Evolutionary conservation across 1,140 invertebrate genomes (phyloP).

Genomic region (Physella acuta): DNA sequence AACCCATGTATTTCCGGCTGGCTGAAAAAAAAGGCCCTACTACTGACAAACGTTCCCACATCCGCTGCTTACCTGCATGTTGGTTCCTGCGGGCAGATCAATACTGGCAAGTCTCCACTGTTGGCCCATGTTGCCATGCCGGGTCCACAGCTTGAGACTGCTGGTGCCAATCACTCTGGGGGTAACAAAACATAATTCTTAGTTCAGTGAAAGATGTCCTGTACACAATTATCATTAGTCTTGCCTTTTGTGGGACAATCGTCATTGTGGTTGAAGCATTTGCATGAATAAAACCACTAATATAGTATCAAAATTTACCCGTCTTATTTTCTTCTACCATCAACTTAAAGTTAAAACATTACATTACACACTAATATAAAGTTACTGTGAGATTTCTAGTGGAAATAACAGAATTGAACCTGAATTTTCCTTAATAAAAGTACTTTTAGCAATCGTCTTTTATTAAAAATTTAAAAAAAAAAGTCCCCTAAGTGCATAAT

Average conservation of each 20-base stretch:
- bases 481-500: background rate
- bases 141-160: conserved; percentile 37
- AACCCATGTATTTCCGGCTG: background rate
- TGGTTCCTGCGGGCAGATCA: conserved; percentile 27
- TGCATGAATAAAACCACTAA: too few relatives aligned
- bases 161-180: conserved; percentile 31
- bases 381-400: too few relatives aligned
- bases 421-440: too few relatives aligned
- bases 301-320: too few relatives aligned
- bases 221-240: too few relatives aligned
- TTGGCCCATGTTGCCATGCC: conserved; percentile 35
- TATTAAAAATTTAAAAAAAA: background rate
- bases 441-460: too few relatives aligned
- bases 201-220: background rate
- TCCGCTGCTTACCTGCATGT: conserved; percentile 6
- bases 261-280: too few relatives aligned
- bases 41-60: background rate
- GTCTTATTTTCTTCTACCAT: too few relatives aligned
- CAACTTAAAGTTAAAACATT: too few relatives aligned
- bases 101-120: conserved; percentile 41
- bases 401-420: too few relatives aligned
- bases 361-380: too few relatives aligned
- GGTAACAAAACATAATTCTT: background rate
- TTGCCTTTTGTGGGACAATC: too few relatives aligned
- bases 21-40: background rate